Evolutionary conservation across 2,797 vertebrate species (phyloP).

Genomic region (Anolis apletophallus): DNA sequence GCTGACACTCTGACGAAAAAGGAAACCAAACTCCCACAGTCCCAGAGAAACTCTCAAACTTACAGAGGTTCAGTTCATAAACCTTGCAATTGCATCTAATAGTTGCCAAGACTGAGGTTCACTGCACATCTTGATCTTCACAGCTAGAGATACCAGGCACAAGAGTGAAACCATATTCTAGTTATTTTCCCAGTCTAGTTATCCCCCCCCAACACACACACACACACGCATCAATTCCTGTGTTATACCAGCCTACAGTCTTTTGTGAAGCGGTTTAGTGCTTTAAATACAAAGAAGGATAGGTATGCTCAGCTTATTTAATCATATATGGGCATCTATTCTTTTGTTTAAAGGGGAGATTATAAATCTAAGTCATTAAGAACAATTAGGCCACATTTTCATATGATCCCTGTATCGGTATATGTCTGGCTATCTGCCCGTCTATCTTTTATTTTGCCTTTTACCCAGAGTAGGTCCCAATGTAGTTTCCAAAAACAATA

Average conservation of each 20-base stretch:
- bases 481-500: no score
- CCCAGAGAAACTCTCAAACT: neutral
- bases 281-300: neutral
- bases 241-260: neutral
- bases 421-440: no score
- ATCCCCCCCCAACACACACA: neutral
- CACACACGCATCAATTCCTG: neutral
- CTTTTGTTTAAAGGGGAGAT: neutral
- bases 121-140: neutral
- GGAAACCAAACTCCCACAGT: neutral
- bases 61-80: slow-evolving; percentile 4
- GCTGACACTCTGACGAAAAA: neutral
- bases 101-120: neutral
- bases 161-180: neutral
- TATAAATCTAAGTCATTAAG: neutral
- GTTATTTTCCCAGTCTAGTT: neutral
- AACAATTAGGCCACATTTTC: neutral
- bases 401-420: neutral
- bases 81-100: neutral
- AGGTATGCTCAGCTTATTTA: neutral
- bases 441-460: no score
- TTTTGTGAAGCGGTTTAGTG: neutral
- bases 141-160: slow-evolving; percentile 1
- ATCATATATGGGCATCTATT: neutral
- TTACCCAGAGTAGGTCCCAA: no score